Base-by-base conservation (phyloP, 2,797 vertebrate genomes). In the Benthosema pterotum region DNA sequence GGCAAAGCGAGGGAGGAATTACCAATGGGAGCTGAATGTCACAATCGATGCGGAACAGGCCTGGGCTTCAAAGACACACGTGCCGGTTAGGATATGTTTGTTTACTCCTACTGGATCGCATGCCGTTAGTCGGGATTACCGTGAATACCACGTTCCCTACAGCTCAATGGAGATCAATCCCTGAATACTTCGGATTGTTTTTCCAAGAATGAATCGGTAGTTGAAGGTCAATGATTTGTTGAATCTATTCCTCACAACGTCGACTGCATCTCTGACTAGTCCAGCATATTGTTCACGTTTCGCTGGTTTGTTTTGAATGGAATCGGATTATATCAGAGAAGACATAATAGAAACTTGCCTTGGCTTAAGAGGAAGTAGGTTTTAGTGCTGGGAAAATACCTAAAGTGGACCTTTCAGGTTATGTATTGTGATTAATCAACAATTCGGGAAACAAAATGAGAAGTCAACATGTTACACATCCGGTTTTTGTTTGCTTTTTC, bases 1-100 rank as follows among this genome's bases (percentile, higher is more conserved):
- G 59, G 52, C 55, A 63, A 72, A 65, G 43, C 51, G 22, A 66
- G 62, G 47, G n/a, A n/a, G 42, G 58, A 75, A 71, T 79, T 71
- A 73, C 11, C 56, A 63, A 47, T 8, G 19, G 64, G 28, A 49
- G 38, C 60, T 47, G 6, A 8, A 18, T 71, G 78, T 72, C 77
- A 65, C 51, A 43, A 52, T 73, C 19, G 70, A 67, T 59, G 53
- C 53, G 32, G 28, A 9, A 42, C 2, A 5, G 15, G 16, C 1
- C 6, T 63, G 32, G 42, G 47, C 56, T 55, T 19, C 32, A n/a
- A 59, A 57, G 32, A 11, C 5, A 22, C 57, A n/a, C 56, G 42
- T n/a, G 19, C 45, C n/a, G 3, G 54, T 42, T 4, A 19, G 16
- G 43, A n/a, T 47, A n/a, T 52, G 13, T 45, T 66, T 46, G 32